phyloP scores from a whole-genome alignment of 2,888 invertebrate genomes.

The Ectemnius lituratus region DNA sequence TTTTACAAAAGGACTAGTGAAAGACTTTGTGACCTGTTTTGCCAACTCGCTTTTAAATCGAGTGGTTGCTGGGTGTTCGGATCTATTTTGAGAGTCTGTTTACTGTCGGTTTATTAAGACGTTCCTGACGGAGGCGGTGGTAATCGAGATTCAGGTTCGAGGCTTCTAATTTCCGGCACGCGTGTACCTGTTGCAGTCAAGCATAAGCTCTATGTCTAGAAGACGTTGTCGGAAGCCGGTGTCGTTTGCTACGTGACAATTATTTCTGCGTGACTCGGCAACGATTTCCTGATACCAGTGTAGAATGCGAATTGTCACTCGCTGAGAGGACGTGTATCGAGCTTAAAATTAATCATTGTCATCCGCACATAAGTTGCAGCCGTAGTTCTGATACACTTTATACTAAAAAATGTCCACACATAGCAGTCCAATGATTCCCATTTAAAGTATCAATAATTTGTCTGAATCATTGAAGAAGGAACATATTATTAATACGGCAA shows the following conservation, averaged over 20 bases:
- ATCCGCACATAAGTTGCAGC: too few relatives aligned
- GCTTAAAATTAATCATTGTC: conserved; percentile 66
- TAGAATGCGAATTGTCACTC: conserved; percentile 61
- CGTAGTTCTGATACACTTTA: too few relatives aligned
- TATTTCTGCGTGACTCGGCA: conserved; percentile 64
- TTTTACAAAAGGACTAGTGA: too few relatives aligned
- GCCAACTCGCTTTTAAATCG: too few relatives aligned
- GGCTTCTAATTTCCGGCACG: conserved; percentile 52
- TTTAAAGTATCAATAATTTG: too few relatives aligned
- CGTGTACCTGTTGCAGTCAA: conserved; percentile 51
- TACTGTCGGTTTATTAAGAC: conserved; percentile 4
- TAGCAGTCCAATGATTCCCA: too few relatives aligned
- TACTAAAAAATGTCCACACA: too few relatives aligned
- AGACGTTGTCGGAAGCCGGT: conserved; percentile 45
- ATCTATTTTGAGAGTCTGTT: not conserved
- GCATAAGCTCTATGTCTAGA: conserved; percentile 24
- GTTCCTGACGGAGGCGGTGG: not conserved
- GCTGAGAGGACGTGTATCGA: conserved; percentile 37
- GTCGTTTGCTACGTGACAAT: conserved; percentile 59
- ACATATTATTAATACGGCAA: too few relatives aligned
- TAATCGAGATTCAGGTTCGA: conserved; percentile 56
- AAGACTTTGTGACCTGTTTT: too few relatives aligned
- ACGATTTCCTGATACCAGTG: conserved; percentile 62
- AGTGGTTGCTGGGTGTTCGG: too few relatives aligned
- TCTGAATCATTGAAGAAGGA: too few relatives aligned